These are phyloP conservation scores for Sinonovacula constricta DNA, from an alignment of 1,140 invertebrate genomes.

Conservation along the genomic window DNA sequence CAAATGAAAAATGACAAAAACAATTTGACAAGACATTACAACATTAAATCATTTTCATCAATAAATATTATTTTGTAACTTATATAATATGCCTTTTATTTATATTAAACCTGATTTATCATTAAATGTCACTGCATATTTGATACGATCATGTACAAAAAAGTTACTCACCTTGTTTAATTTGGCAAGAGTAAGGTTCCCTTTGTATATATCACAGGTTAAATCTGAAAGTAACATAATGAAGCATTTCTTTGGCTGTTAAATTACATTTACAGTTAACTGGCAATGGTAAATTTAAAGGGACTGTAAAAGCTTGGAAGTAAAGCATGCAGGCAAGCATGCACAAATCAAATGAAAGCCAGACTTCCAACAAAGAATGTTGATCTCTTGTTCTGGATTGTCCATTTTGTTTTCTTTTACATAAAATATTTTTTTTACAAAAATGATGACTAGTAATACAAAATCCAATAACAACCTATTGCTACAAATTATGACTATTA, in stretches of 20 bases:
- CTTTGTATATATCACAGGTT: slow-evolving; percentile 61
- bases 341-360: not conserved
- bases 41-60: too few species aligned
- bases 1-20: too few species aligned
- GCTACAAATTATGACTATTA: too few species aligned
- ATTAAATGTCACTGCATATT: not conserved
- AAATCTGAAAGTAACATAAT: slow-evolving; percentile 48
- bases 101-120: not conserved
- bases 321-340: not conserved
- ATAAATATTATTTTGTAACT: not conserved
- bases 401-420: too few species aligned
- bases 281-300: not conserved
- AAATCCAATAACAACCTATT: too few species aligned
- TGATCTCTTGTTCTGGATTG: too few species aligned
- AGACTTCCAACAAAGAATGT: not conserved
- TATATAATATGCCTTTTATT: not conserved
- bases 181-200: slow-evolving; percentile 70
- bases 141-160: not conserved
- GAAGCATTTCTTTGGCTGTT: not conserved
- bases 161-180: slow-evolving; percentile 65
- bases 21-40: too few species aligned
- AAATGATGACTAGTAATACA: too few species aligned
- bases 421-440: too few species aligned
- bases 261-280: not conserved
- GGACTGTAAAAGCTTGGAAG: not conserved